phyloP scores from a whole-genome alignment of 2,113 vertebrate genomes.

The Hippocampus barbouri region DNA sequence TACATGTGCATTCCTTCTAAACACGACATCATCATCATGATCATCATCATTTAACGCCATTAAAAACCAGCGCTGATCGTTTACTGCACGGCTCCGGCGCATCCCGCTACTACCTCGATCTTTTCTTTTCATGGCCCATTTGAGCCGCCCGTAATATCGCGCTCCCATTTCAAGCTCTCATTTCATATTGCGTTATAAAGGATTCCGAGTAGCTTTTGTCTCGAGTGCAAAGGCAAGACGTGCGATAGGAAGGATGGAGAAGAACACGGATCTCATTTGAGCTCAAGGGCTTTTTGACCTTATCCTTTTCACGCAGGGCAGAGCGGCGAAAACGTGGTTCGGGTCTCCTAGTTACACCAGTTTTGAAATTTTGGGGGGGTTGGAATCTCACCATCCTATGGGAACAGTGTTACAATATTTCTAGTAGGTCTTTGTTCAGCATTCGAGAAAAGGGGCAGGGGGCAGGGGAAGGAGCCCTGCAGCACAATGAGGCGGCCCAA shows the following conservation, averaged over 20 bases:
- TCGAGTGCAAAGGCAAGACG: conserved; percentile 7
- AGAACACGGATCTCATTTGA: conserved; percentile 29
- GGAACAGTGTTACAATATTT: too few relatives aligned
- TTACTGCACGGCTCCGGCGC: conserved; percentile 17
- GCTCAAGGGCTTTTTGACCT: conserved; percentile 54
- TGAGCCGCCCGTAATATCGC: conserved; percentile 47
- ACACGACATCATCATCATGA: background rate
- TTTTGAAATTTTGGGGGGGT: background rate
- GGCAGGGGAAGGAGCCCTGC: too few relatives aligned
- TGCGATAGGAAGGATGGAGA: conserved; percentile 19
- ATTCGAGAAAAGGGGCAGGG: too few relatives aligned
- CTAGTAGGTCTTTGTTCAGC: too few relatives aligned
- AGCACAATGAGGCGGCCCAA: too few relatives aligned
- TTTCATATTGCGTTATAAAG: conserved; percentile 45
- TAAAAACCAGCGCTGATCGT: conserved; percentile 17
- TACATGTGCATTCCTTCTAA: background rate
- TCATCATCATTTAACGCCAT: conserved; percentile 26
- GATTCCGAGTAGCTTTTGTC: conserved; percentile 36
- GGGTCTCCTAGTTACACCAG: background rate
- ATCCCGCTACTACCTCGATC: conserved; percentile 2
- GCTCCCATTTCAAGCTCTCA: conserved; percentile 46
- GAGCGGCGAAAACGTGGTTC: background rate
- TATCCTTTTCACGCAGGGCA: conserved; percentile 13
- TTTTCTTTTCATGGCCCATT: conserved; percentile 56
- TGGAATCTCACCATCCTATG: background rate